Percentiles rank a stretch among this genome's conserved stretches.
phyloP scores from a whole-genome alignment of 2,113 vertebrate genomes.

The Rutilus rutilus region DNA sequence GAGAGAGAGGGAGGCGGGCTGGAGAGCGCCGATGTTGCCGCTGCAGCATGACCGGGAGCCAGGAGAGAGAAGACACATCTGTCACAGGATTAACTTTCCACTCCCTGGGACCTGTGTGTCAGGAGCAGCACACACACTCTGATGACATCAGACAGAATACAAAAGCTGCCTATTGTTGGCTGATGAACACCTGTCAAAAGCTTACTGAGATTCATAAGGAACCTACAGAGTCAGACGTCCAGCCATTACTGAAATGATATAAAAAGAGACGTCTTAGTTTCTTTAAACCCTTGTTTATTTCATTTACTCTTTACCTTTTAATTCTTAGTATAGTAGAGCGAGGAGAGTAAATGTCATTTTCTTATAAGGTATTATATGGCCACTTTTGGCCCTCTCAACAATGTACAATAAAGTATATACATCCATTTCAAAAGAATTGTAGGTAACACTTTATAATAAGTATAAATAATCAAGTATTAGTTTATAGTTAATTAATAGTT shows the following conservation, averaged over 20 bases:
- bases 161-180: slow-evolving; percentile 49
- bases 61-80: slow-evolving; percentile 91
- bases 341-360: background rate
- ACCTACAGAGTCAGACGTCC: background rate
- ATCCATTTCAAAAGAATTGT: background rate
- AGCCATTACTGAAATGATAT: background rate
- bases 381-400: background rate
- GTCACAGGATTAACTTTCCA: slow-evolving; percentile 93
- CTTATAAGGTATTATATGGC: background rate
- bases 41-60: slow-evolving; percentile 88
- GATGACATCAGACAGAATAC: slow-evolving; percentile 59
- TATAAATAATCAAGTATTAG: too few relatives aligned
- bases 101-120: slow-evolving; percentile 89
- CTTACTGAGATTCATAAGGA: slow-evolving; percentile 15
- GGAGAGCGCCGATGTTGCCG: slow-evolving; percentile 45
- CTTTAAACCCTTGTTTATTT: background rate
- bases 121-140: slow-evolving; percentile 57
- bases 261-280: background rate
- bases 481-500: too few relatives aligned
- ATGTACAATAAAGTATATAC: background rate
- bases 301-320: background rate
- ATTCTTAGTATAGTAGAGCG: background rate
- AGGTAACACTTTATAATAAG: too few relatives aligned
- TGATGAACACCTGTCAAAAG: slow-evolving; percentile 46
- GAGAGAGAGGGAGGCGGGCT: slow-evolving; percentile 25